phyloP scores from a whole-genome alignment of 53 echinoderm and acorn worm genomes.

The Crossaster papposus region DNA sequence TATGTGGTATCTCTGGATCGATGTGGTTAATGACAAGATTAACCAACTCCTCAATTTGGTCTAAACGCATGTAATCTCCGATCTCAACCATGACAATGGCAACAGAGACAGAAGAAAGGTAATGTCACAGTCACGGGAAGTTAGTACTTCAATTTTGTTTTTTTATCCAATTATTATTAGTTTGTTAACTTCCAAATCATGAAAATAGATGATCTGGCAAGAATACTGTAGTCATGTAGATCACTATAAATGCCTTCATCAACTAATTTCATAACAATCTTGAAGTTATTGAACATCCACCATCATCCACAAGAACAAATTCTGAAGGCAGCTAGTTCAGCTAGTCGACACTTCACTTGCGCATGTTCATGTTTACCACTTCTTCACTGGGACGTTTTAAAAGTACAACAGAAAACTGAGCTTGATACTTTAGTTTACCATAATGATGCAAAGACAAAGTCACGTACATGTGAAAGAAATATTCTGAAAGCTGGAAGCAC shows the following conservation, averaged over 20 bases:
- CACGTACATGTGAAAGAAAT: no score
- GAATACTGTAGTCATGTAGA: not conserved
- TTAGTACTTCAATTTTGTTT: not conserved
- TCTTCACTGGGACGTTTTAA: not conserved
- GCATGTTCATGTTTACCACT: not conserved
- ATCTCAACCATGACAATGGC: constrained; percentile 69
- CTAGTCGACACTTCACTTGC: no score
- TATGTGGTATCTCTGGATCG: constrained; percentile 83
- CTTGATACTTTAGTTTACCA: no score
- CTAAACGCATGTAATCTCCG: constrained; percentile 73
- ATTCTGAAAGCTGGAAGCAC: not conserved
- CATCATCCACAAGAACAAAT: not conserved
- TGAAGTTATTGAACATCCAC: not conserved
- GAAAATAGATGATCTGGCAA: not conserved
- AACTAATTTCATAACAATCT: not conserved
- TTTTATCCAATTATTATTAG: not conserved
- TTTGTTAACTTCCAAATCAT: not conserved
- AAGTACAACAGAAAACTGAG: no score
- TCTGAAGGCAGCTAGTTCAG: not conserved
- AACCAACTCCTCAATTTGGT: constrained; percentile 93
- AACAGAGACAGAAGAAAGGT: not conserved
- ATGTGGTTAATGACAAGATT: constrained; percentile 88
- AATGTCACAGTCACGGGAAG: not conserved
- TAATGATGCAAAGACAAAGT: no score
- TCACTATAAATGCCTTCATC: not conserved